phyloP scores from a whole-genome alignment of 2,113 vertebrate species.

The Tupaia tana region DNA sequence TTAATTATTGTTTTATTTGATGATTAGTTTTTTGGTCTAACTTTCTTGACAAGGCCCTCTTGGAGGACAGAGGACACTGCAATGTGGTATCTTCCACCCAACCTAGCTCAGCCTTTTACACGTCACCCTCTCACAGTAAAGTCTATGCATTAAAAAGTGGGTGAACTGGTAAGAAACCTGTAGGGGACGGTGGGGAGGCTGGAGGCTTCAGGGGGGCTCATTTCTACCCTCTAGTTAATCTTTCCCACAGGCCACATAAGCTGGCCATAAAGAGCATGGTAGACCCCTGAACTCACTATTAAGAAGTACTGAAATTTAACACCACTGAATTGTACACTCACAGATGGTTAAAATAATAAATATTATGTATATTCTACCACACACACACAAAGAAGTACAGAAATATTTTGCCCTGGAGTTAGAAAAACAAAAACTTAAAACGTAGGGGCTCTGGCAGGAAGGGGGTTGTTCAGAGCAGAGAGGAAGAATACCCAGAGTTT shows the following conservation, averaged over 20 bases:
- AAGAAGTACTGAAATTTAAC: not conserved
- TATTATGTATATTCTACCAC: not conserved
- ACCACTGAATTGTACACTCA: not conserved
- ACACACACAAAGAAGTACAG: not conserved
- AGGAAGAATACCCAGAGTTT: not conserved
- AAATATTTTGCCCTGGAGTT: not conserved
- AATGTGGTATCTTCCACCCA: not conserved
- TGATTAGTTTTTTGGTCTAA: not conserved
- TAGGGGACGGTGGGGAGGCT: not conserved
- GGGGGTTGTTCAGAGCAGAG: not conserved
- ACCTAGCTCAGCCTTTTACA: not conserved
- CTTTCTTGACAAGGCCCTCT: not conserved
- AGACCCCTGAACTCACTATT: not conserved
- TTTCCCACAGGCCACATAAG: not conserved
- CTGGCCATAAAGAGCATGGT: not conserved
- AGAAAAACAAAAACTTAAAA: not conserved
- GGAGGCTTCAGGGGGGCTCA: not conserved
- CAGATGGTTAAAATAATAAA: not conserved
- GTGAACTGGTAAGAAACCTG: not conserved
- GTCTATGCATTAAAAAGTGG: constrained; percentile 10
- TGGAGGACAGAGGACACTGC: not conserved
- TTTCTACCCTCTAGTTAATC: not conserved
- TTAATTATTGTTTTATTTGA: not conserved
- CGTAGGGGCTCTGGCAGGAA: not conserved
- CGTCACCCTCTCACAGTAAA: not conserved